These are phyloP conservation scores for Tiliacea citrago DNA, from an alignment of 2,888 invertebrate species.

Conservation along the genomic window DNA sequence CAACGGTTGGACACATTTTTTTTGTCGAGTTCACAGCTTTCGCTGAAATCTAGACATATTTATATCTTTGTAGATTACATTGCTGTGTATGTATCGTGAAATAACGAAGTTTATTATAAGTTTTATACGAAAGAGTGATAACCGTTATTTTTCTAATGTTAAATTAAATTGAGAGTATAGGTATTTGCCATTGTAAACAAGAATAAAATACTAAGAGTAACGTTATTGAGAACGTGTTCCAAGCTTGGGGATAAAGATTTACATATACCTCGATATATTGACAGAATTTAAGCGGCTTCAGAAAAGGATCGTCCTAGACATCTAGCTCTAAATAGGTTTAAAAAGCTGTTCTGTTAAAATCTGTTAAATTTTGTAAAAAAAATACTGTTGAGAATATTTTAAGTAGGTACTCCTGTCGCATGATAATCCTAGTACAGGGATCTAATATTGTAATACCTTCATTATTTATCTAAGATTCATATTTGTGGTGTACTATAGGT, in stretches of 20 bases:
- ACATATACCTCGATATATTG: conserved; percentile 22
- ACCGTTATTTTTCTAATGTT: too few species aligned
- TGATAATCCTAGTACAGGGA: neutral
- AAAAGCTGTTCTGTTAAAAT: neutral
- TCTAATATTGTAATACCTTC: neutral
- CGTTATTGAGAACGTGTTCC: conserved; percentile 34
- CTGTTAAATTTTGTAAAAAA: neutral
- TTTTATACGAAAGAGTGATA: too few species aligned
- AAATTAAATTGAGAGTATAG: too few species aligned
- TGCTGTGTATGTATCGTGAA: too few species aligned
- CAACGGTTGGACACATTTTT: too few species aligned
- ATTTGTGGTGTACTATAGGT: too few species aligned
- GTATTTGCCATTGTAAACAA: too few species aligned
- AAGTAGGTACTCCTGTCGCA: neutral
- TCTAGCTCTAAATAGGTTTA: neutral
- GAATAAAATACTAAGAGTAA: neutral
- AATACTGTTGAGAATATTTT: neutral
- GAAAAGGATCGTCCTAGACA: conserved; percentile 11
- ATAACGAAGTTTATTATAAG: too few species aligned
- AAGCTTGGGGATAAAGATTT: conserved; percentile 44
- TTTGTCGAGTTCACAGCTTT: too few species aligned
- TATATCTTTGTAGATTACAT: too few species aligned
- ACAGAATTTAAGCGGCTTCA: neutral
- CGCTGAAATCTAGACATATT: too few species aligned
- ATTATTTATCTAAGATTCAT: neutral